Percentiles rank a stretch among this genome's conserved stretches.
phyloP scores from a whole-genome alignment of 2,113 vertebrate species.

The Lathamus discolor region DNA sequence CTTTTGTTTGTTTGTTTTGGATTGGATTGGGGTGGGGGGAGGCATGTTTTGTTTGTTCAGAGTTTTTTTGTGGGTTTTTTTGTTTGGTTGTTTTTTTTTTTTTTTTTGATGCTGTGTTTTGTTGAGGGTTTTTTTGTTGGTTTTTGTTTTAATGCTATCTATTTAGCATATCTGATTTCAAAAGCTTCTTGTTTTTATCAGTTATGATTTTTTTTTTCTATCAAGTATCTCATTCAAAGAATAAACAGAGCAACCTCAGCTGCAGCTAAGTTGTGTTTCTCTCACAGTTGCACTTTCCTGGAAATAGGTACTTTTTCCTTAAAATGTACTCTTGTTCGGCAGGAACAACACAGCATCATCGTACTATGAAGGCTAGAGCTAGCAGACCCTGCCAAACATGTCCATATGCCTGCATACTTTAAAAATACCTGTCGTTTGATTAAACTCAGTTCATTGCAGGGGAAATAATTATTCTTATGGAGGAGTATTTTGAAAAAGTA shows the following conservation, averaged over 20 bases:
- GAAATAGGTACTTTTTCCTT: background rate
- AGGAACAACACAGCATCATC: background rate
- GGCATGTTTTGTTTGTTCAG: background rate
- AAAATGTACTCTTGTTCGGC: background rate
- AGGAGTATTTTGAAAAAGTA: background rate
- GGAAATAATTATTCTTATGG: background rate
- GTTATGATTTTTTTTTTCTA: background rate
- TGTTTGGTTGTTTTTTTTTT: rapidly evolving
- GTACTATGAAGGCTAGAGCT: background rate
- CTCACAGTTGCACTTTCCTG: background rate
- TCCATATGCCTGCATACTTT: background rate
- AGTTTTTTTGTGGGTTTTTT: background rate
- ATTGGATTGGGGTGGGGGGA: background rate
- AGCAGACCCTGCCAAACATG: background rate
- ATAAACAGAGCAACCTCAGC: background rate
- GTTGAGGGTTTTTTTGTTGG: background rate
- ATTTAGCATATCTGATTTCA: background rate
- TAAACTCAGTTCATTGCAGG: background rate
- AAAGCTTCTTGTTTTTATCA: background rate
- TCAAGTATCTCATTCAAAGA: background rate
- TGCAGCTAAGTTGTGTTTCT: background rate
- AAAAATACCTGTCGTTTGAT: background rate
- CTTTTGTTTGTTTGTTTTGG: background rate
- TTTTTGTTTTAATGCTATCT: background rate
- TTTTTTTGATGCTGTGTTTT: background rate